Conservation (phyloP, 2,113 vertebrate species). For the Recurvirostra avosetta region DNA sequence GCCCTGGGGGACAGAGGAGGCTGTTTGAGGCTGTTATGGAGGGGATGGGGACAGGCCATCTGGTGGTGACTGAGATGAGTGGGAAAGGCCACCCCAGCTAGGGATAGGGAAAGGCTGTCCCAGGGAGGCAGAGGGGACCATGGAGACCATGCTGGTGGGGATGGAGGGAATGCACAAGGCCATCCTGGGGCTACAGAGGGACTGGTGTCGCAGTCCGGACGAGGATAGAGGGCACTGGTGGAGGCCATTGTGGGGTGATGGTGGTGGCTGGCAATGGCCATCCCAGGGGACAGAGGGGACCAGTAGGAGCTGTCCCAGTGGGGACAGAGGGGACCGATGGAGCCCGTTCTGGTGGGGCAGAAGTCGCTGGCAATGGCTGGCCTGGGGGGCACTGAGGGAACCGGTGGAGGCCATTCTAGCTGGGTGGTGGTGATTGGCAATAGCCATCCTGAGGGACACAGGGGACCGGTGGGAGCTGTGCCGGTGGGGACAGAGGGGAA, state of each 20-base stretch:
- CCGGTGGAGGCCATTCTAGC: too few relatives aligned
- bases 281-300: neutral
- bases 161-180: neutral
- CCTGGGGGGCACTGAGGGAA: neutral
- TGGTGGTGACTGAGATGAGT: neutral
- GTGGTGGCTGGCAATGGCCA: neutral
- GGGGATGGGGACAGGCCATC: neutral
- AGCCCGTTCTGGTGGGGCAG: too few relatives aligned
- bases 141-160: neutral
- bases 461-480: too few relatives aligned
- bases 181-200: neutral
- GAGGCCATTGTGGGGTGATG: neutral
- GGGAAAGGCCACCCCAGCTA: neutral
- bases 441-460: neutral
- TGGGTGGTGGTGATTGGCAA: accelerated
- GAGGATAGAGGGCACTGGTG: too few relatives aligned
- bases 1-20: neutral
- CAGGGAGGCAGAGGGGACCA: too few relatives aligned
- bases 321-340: too few relatives aligned
- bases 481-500: accelerated
- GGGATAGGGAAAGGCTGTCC: neutral
- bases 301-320: neutral
- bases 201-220: too few relatives aligned
- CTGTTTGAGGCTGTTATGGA: neutral
- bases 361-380: neutral